Base-by-base conservation (phyloP, 2,888 invertebrate genomes). In the Agriopis marginaria region DNA sequence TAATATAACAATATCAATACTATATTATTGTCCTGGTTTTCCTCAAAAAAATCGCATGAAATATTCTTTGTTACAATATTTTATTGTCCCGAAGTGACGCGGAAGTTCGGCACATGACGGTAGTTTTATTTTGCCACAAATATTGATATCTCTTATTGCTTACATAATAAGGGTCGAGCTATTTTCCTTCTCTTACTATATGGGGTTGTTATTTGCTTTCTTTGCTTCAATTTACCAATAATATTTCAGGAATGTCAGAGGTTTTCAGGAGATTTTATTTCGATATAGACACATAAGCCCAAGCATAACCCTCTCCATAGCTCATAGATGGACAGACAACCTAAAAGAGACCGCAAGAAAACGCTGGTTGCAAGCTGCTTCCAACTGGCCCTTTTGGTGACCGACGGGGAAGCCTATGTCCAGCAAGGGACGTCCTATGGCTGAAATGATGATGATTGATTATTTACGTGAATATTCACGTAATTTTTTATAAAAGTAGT, bases 141-240 rank as follows among this genome's bases (percentile, higher is more conserved):
- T 66, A 66, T 70, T 66, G 66, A 66, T 60, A 70, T 70, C 60
- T 61, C 51, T 66, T 66, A 69, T 69, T 65, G 69, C 69, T 69
- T 69, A 56, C 54, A 53, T 69, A 54, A 69, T 65, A 50, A 45
- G 61, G 49, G 55, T 50, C 45, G 63, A 61, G 17, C 12, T 55
- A 55, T 63, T 70, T 66, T 70, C 66, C 63, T 66, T 39, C 17
- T 77, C 70, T 74, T 77, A 75, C 78, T 71, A 68, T 78, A 73
- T 72, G 68, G 65, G 65, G 58, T 66, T 65, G 73, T 74, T 76
- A 69, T 75, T 75, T 69, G 70, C 68, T 77, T 76, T 77, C 73
- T 79, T 78, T 73, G 73, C 69, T 73, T 70, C 76, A 76, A 80
- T 80, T 73, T 59, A 64, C 76, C 74, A 56, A 71, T 72, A 72